Percentiles rank a stretch among this genome's conserved stretches.
These are phyloP conservation scores for Coenobita brevimanus DNA, from an alignment of 1,140 invertebrate species.

Conservation along the genomic window DNA sequence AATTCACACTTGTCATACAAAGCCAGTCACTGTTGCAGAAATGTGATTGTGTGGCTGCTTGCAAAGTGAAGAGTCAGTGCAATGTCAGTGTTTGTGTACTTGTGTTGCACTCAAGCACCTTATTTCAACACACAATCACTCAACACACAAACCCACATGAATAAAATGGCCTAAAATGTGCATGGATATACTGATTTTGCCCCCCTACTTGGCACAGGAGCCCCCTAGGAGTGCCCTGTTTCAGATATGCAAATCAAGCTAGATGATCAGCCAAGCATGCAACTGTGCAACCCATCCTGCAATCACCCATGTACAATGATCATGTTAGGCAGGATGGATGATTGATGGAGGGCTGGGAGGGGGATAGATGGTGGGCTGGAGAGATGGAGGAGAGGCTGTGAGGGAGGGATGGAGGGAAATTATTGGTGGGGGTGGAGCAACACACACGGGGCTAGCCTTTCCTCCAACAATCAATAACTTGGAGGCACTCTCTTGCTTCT, in stretches of 20 bases:
- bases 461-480: constrained; percentile 61
- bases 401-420: constrained; percentile 43
- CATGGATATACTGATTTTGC: no score
- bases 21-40: no score
- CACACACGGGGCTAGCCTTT: constrained; percentile 28
- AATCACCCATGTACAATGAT: not conserved
- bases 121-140: no score
- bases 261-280: constrained; percentile 48
- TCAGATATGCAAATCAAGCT: constrained; percentile 54
- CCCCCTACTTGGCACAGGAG: no score
- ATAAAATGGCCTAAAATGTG: no score
- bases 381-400: constrained; percentile 10
- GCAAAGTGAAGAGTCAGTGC: no score
- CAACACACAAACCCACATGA: no score
- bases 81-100: no score
- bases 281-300: constrained; percentile 1
- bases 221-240: constrained; percentile 30
- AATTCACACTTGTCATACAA: no score
- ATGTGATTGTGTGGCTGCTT: no score
- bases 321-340: not conserved
- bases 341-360: not conserved
- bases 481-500: constrained; percentile 22
- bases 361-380: not conserved
- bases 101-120: no score
- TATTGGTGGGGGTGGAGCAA: constrained; percentile 14